Evolutionary conservation across 1,140 invertebrate species (phyloP), one percentile per base, ranked within the genome.

Genomic region (Zophobas atratus): DNA sequence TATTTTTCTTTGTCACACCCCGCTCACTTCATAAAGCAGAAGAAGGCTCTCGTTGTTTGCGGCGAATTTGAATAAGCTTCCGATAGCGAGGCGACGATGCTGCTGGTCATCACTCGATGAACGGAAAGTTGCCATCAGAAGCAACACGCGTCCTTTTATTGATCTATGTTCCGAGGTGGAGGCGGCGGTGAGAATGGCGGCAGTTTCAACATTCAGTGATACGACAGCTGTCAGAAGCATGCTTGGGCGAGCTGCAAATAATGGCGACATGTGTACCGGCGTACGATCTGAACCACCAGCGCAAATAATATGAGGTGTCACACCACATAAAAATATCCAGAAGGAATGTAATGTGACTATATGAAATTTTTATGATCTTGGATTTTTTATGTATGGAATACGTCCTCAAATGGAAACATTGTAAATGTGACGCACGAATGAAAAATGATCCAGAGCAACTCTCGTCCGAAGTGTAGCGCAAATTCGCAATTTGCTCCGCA

Each of bases 191-290:
- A 78, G 75, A 79, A 79, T 80, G 83, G 80, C 76, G 80, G 75
- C 81, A 83, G 82, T 84, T 83, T 78, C 72, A 79, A 72, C 79
- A 77, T 82, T 82, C 78, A 82, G 79, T 77, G 82, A 86, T 84
- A 82, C 82, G 84, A 86, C 85, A 86, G 85, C 84, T 86, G 85
- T 86, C 85, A 86, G 81, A 77, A 83, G 81, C 84, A 86, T 74
- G 79, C 81, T 81, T 78, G 70, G 67, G 73, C 80, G 82, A 80
- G 81, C 82, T 84, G 84, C 85, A 80, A 86, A 86, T 85, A 86
- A 86, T 82, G 83, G 83, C 84, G 85, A 84, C 84, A 85, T 81
- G 79, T 86, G 85, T 84, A 84, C 71, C 77, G 46, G 78, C 70
- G 75, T 77, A 72, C 80, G 77, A 76, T 70, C 79, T 77, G 67